A percentile compares a stretch with the other conserved stretches of the same genome.
These are phyloP conservation scores for Pelochelys cantorii DNA, from an alignment of 2,797 vertebrate genomes.

Conservation along the genomic window DNA sequence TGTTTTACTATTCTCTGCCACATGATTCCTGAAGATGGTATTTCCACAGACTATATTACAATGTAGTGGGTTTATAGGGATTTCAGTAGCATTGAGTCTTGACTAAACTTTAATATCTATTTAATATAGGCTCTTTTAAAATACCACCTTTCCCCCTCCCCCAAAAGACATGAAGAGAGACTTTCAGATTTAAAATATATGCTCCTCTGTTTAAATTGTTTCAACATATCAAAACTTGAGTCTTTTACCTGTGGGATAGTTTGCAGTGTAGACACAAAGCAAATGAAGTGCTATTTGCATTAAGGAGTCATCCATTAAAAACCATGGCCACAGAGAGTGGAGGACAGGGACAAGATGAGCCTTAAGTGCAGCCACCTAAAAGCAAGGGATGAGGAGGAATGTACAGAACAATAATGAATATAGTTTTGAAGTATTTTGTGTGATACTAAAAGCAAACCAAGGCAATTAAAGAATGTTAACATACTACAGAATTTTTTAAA, in stretches of 20 bases:
- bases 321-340: conserved; percentile 92
- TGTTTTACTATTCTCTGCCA: not conserved
- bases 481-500: not conserved
- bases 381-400: conserved; percentile 12
- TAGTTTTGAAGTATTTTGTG: not conserved
- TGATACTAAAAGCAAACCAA: not conserved
- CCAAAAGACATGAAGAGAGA: not conserved
- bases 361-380: conserved; percentile 87
- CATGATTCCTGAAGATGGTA: not conserved
- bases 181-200: not conserved
- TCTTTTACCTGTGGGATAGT: conserved; percentile 86
- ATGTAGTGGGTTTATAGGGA: not conserved
- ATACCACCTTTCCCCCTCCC: no score
- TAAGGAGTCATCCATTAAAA: conserved; percentile 88
- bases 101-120: conserved; percentile 12
- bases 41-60: not conserved
- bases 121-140: not conserved
- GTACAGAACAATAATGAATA: not conserved
- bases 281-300: conserved; percentile 91
- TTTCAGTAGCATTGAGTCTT: conserved; percentile 3
- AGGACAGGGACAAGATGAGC: conserved; percentile 85
- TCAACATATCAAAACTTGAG: not conserved
- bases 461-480: not conserved
- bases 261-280: conserved; percentile 93
- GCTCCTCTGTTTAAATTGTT: not conserved